Base-by-base conservation (phyloP, 2,888 invertebrate species). In the Caenorhabditis sinica region DNA sequence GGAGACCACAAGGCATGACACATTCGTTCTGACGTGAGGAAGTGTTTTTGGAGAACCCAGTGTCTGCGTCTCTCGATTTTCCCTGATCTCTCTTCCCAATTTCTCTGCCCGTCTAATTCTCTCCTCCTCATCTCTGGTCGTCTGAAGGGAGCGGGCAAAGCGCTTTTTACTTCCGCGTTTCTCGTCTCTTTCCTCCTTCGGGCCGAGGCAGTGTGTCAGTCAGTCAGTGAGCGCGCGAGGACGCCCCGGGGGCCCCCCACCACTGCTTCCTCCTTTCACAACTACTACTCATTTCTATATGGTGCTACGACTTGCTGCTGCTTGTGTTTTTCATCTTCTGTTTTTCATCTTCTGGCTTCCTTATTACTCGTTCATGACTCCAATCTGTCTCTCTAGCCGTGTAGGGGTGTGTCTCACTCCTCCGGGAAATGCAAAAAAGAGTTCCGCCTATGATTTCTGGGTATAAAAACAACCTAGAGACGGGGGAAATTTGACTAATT, bases 71-170 rank as follows among this genome's bases (percentile, higher is more conserved):
- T 40, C 13, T 13, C 8, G 13, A 6, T 11, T 40, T 40, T 13
- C 40, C 8, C 2, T 11, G 8, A 5, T 40, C 40, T 40, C 40
- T 40, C 40, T 2, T 13, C 40, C 40, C n/a, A n/a, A 43, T 43
- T 63, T 43, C 43, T 43, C 25, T 40, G 15, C 17, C 40, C 17
- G 63, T 63, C 63, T 63, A 63, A 43, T 63, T 63, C 63, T 63
- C 36, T n/a, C n/a, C 23, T 20, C 51, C 43, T 63, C 63, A 63
- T 63, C 63, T 63, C 43, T 63, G 63, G 43, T 43, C 63, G 61
- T 63, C 63, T 43, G 6, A 40, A 40, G 11, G 6, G 13, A 6
- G 33, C 9, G 33, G 4, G 40, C 13, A 13, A 13, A 40, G 6
- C 13, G n/a, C 20, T 20, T 40, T 40, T 43, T 63, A 63, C 63